These are phyloP conservation scores for Zenarchopterus dispar DNA, from an alignment of 2,797 vertebrate species.

Conservation along the genomic window DNA sequence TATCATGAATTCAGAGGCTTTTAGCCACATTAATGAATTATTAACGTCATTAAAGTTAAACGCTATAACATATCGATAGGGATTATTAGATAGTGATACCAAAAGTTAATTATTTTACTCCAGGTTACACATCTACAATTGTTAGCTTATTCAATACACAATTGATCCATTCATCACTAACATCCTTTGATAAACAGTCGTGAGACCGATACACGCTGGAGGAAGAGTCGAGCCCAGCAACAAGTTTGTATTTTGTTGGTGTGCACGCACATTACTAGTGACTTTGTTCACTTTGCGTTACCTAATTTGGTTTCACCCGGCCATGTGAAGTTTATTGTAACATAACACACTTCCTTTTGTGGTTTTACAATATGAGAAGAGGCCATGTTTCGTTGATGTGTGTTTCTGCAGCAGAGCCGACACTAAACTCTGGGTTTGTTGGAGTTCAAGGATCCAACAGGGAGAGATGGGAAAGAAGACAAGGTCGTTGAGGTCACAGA, in stretches of 20 bases:
- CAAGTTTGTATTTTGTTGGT: too few relatives aligned
- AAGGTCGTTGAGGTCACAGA: neutral
- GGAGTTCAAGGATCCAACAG: neutral
- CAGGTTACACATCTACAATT: neutral
- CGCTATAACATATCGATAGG: neutral
- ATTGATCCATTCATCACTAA: neutral
- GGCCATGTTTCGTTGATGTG: neutral
- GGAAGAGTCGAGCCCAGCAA: neutral
- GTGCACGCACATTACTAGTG: neutral
- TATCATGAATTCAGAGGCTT: too few relatives aligned
- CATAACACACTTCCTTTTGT: constrained; percentile 3
- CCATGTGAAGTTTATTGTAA: neutral
- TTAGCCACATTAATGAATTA: too few relatives aligned
- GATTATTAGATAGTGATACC: neutral
- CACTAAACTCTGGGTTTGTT: neutral
- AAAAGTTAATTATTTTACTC: constrained; percentile 12
- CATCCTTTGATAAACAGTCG: neutral
- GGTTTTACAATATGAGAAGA: constrained; percentile 6
- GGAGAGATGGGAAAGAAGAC: constrained; percentile 15
- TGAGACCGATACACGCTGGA: neutral
- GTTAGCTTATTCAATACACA: neutral
- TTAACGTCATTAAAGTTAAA: too few relatives aligned
- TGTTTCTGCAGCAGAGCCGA: constrained; percentile 1
- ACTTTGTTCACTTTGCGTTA: constrained; percentile 4
- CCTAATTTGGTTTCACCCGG: neutral